Base-by-base conservation (phyloP, 2,888 invertebrate genomes). In the Brassicogethes aeneus region DNA sequence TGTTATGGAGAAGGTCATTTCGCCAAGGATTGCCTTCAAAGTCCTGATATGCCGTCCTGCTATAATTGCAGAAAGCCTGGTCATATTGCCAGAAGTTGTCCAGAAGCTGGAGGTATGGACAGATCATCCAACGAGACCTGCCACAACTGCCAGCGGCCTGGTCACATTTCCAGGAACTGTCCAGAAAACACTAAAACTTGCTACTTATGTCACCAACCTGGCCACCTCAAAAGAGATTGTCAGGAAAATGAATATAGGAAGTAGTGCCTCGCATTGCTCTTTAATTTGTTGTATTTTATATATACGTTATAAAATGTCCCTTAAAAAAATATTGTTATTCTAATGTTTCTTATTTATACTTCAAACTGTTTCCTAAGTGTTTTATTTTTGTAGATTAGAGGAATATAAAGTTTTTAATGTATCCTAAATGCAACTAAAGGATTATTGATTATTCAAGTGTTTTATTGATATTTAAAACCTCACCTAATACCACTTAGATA, bases 11-110 rank as follows among this genome's bases (percentile, higher is more conserved):
- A 87, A 64, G 93, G 92, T 46, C 92, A 92, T 72, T 90, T 91
- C 74, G 91, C 91, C 59, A 88, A 89, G 67, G 89, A 92, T 72
- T 92, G 92, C 72, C 82, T 86, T 62, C 88, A 89, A 73, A 79
- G 74, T 60, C 80, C 82, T 50, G 82, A 83, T 64, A 61, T 63
- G 70, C 83, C 89, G 69, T 87, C 88, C 61, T 94, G 93, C 77
- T 94, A 93, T 79, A 93, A 88, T 72, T 94, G 93, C 77, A 88
- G 87, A 74, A 89, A 90, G 76, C 82, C 86, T 52, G 93, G 92
- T 56, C 93, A 93, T 75, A 86, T 93, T 67, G 90, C 86, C 46
- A 82, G 86, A 63, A 83, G 81, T 71, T 87, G 86, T 72, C 86
- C 86, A 42, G 86, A 86, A 69, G 78, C 77, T 57, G 77, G 70